Conservation (phyloP, 2,797 vertebrate genomes). For the Chiloscyllium punctatum region DNA sequence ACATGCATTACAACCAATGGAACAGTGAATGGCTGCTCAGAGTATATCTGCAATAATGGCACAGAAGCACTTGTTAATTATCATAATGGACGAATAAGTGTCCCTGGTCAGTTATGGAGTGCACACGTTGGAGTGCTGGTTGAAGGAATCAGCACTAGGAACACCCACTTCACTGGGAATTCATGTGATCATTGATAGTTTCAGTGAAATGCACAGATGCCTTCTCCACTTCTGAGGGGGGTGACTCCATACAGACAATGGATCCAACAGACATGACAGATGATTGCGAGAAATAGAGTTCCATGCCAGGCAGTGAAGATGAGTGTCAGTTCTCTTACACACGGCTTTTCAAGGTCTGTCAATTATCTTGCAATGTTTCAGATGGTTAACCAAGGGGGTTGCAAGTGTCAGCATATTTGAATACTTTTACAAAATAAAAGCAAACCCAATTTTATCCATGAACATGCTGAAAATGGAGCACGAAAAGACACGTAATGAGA, state of each 20-base stretch:
- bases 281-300: not conserved
- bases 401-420: not conserved
- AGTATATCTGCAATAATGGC: not conserved
- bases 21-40: not conserved
- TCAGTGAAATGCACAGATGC: not conserved
- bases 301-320: not conserved
- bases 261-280: not conserved
- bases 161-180: not conserved
- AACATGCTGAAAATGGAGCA: not conserved
- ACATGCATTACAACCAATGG: not conserved
- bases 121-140: not conserved
- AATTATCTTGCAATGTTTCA: not conserved
- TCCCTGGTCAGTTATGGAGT: not conserved
- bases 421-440: not conserved
- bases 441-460: not conserved
- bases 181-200: not conserved
- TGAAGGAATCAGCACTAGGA: not conserved
- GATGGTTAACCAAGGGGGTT: not conserved
- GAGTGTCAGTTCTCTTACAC: slow-evolving; percentile 12
- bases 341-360: not conserved
- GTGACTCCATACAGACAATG: not conserved
- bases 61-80: slow-evolving; percentile 17
- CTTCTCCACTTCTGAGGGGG: not conserved
- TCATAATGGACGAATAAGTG: not conserved
- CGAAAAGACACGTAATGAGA: not conserved